Base-by-base conservation (phyloP, 64 coral and sea anemone genomes). In the Dendrophyllia cribrosa region DNA sequence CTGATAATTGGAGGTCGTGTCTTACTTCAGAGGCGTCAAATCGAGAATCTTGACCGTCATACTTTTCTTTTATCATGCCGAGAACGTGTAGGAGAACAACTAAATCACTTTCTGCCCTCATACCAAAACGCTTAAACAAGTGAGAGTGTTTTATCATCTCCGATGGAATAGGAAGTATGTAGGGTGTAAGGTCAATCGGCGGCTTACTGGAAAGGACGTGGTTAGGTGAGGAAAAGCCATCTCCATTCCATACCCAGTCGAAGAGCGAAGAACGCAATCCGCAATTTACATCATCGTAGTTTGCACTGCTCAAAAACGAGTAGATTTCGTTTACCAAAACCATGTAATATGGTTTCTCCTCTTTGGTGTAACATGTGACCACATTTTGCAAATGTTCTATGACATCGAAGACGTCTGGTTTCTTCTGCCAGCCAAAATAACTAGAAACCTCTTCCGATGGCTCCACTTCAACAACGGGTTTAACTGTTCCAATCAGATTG, bases 1-100 rank as follows among this genome's bases (percentile, higher is more conserved):
- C 81, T 43, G 83, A 88, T 19, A 89, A 34, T 59, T 87, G 93
- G 13, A 98, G 67, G 74, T 98, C 96, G 9, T 67, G 93, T 63
- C 52, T 92, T 22, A 82, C 78, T 20, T 91, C 82, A 4, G 11
- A 20, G 5, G 4, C 6, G 0, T 12, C 5, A 7, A 55, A 9
- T 0, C 7, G 58, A n/a, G 44, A 21, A 56, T 56, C 0, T 7
- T 45, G 8, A 43, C 25, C 45, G n/a, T 92, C 62, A 66, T 96
- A 76, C 23, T 88, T 96, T 21, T 78, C 81, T 76, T 67, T 91
- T 19, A 95, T 95, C 70, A 43, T 34, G 19, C 46, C 53, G 6
- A 56, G 77, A 20, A 59, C 7, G 3, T 56, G 53, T 12, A 56
- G 0, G 7, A 56, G 12, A 56, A 56, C 3, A 56, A 5, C 7